Conservation (phyloP, 1,140 invertebrate species). For the Macrotrachela quadricornifera region DNA sequence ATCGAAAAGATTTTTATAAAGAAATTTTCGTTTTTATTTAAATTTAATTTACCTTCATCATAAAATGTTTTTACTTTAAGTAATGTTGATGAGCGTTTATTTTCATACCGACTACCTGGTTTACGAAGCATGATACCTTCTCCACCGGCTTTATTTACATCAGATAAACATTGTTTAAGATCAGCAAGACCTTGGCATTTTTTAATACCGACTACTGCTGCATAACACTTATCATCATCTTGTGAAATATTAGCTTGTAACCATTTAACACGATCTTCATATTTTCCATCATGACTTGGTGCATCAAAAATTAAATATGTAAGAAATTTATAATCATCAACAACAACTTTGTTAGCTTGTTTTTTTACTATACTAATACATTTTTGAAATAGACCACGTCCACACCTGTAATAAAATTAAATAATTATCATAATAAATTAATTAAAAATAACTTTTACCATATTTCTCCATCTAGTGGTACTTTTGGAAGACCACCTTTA, state of each 20-base stretch:
- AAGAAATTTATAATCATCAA: background rate
- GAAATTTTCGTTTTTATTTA: too few relatives aligned
- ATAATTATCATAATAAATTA: too few relatives aligned
- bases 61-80: conserved; percentile 24
- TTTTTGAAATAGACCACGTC: conserved; percentile 21
- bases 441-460: too few relatives aligned
- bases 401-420: too few relatives aligned
- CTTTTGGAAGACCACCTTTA: conserved; percentile 12
- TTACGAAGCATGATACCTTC: conserved; percentile 22
- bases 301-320: conserved; percentile 19
- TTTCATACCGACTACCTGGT: conserved; percentile 19
- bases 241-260: background rate
- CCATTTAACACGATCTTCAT: conserved; percentile 10
- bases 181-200: conserved; percentile 13
- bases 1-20: background rate
- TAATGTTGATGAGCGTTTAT: conserved; percentile 16
- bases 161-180: conserved; percentile 5
- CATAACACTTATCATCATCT: conserved; percentile 13
- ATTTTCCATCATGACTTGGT: conserved; percentile 15
- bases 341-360: conserved; percentile 12
- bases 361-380: conserved; percentile 24
- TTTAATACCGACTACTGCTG: conserved; percentile 16
- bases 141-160: conserved; percentile 15
- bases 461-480: too few relatives aligned
- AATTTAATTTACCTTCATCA: conserved; percentile 18